Conservation (phyloP, 2,113 vertebrate species). For the Serinus canaria region DNA sequence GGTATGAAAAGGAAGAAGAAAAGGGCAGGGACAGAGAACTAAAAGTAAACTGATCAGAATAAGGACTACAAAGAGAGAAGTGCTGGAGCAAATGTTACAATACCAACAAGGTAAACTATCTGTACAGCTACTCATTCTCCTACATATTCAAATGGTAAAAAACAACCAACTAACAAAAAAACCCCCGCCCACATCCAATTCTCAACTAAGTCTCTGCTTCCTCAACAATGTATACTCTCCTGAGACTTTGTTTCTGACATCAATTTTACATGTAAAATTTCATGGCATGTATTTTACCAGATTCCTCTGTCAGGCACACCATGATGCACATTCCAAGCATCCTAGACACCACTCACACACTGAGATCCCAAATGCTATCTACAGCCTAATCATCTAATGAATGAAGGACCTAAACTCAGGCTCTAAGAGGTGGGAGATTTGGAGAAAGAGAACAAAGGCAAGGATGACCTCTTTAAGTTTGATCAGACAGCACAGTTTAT, state of each 20-base stretch:
- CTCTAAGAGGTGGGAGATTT: background rate
- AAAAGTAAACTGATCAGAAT: background rate
- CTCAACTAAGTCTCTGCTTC: background rate
- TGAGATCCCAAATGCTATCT: background rate
- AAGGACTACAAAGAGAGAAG: background rate
- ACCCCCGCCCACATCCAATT: fast-evolving
- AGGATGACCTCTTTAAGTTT: background rate
- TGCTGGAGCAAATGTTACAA: background rate
- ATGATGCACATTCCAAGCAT: background rate
- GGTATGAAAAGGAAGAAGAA: background rate
- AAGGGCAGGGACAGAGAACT: background rate
- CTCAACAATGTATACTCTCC: no score
- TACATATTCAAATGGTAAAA: background rate
- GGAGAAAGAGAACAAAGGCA: background rate
- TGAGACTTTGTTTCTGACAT: background rate
- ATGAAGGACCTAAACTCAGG: background rate
- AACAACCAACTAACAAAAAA: background rate
- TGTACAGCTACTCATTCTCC: background rate
- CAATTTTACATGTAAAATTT: background rate
- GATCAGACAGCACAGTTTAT: background rate
- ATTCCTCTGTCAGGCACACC: background rate
- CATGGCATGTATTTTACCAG: background rate
- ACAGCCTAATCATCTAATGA: background rate
- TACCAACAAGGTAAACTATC: background rate
- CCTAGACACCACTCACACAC: background rate